Base-by-base conservation (phyloP, 2,113 vertebrate genomes). In the Oncorhynchus tshawytscha region DNA sequence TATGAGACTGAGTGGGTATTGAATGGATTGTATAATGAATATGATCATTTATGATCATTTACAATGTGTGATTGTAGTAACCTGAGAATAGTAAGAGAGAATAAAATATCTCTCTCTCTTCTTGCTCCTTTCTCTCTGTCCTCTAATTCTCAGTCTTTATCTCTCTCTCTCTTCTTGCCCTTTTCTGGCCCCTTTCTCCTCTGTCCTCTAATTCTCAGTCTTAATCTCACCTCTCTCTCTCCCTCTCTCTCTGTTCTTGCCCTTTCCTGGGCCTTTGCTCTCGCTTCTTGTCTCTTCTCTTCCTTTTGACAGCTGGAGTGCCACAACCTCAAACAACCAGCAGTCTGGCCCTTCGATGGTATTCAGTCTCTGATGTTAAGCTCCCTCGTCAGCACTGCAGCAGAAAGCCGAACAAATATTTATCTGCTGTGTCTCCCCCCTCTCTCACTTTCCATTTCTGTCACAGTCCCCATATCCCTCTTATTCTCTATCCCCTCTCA, bases 291-390 rank as follows among this genome's bases (percentile, higher is more conserved):
- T 49, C 67, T 54, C 51, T 45, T 45, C 4, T 27, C 62, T 82
- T 77, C 45, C 31, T 67, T 67, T 70, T 69, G 79, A 81, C 76
- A 51, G 75, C 78, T 78, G 76, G 82, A 84, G 84, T 65, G 76
- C 81, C 49, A 78, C 48, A 34, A 71, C 66, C 72, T 79, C 31
- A 68, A 79, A 83, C 71, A 79, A 49, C 60, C 82, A 86, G 85
- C 76, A 31, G 74, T 87, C 70, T 78, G 81, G 78, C 72, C 75
- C 66, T 68, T 74, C 79, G 81, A 80, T 83, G 83, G 81, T 82
- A 70, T 80, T 81, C 81, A 74, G 75, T 51, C 68, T 88, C 64
- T 86, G 80, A 87, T 87, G 84, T 85, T 54, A 54, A 54, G 51
- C 84, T 77, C 79, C 78, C 72, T 87, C 27, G 79, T 81, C 81